phyloP scores from a whole-genome alignment of 2,113 vertebrate species.

The Pterocles orientalis region DNA sequence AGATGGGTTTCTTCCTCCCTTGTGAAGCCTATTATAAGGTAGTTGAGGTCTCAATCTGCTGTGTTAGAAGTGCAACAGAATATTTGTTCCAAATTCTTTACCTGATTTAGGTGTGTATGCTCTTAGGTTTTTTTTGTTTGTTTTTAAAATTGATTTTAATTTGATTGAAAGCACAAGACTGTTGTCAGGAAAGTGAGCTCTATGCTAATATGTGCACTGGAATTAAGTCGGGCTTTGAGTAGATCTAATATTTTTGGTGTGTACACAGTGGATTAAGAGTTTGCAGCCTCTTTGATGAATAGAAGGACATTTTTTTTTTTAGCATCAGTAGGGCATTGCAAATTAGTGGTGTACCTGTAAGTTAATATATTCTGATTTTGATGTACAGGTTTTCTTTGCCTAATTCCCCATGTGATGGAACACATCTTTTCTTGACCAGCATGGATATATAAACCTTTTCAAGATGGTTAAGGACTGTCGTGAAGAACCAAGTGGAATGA shows the following conservation, averaged over 20 bases:
- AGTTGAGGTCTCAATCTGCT: background rate
- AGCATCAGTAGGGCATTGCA: background rate
- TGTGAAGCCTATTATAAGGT: background rate
- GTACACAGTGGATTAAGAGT: background rate
- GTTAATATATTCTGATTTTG: background rate
- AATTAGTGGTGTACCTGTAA: background rate
- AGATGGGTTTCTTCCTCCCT: background rate
- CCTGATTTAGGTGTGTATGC: background rate
- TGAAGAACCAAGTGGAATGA: background rate
- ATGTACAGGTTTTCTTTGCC: background rate
- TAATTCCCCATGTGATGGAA: background rate
- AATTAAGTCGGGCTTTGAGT: background rate
- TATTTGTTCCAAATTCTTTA: background rate
- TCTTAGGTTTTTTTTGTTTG: background rate
- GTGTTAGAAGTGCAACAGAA: background rate
- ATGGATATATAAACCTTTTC: background rate
- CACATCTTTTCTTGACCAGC: background rate
- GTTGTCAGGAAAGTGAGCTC: background rate
- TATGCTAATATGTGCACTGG: background rate
- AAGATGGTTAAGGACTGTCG: conserved; percentile 20
- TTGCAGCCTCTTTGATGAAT: accelerated
- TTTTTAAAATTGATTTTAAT: background rate
- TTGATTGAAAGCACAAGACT: background rate
- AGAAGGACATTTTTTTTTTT: background rate
- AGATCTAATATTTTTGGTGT: background rate